Evolutionary conservation across 2,113 vertebrate genomes (phyloP).

Genomic region (Echinops telfairi): DNA sequence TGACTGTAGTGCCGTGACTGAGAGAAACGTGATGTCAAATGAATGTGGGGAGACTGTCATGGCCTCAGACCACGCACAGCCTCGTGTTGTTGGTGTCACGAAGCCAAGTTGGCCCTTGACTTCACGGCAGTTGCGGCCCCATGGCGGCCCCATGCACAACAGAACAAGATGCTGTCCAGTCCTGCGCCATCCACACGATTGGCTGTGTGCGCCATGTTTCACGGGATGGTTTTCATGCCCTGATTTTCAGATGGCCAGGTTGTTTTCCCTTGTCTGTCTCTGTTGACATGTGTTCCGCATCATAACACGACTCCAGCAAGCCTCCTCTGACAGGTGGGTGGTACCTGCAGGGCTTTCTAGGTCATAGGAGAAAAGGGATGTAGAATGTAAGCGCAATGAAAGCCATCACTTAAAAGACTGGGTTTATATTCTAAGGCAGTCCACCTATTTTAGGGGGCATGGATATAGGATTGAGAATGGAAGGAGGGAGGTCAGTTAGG

Average conservation of each 20-base stretch:
- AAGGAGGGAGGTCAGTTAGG: background rate
- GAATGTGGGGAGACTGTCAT: background rate
- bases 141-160: background rate
- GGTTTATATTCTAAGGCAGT: slow-evolving; percentile 3
- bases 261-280: background rate
- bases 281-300: background rate
- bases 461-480: background rate
- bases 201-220: background rate
- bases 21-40: background rate
- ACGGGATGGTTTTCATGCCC: background rate
- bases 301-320: background rate
- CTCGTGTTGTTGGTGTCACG: background rate
- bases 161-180: background rate
- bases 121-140: background rate
- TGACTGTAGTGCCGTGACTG: background rate
- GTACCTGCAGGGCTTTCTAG: background rate
- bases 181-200: background rate
- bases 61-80: background rate
- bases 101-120: background rate
- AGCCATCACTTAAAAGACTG: background rate
- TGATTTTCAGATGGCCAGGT: background rate
- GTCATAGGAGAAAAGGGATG: background rate
- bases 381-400: too few species aligned
- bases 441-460: background rate
- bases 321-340: background rate